Conservation (phyloP, 2,797 vertebrate species). For the Hypotaenidia okinawae region DNA sequence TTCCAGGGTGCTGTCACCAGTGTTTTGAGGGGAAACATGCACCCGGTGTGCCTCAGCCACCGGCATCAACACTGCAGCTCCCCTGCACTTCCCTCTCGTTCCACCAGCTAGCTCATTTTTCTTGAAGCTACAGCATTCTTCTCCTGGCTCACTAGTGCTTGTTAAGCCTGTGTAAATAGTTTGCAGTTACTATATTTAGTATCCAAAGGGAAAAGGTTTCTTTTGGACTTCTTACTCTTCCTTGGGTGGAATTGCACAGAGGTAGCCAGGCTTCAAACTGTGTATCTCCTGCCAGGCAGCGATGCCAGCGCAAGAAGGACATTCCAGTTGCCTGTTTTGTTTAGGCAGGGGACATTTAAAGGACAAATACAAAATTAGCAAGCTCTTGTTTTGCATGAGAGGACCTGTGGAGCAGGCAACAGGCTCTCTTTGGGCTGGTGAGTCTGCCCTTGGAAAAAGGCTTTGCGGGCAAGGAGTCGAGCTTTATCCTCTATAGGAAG, state of each 20-base stretch:
- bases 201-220: neutral
- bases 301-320: conserved; percentile 12
- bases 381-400: conserved; percentile 5
- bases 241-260: neutral
- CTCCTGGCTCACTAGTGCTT: neutral
- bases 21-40: fast-evolving
- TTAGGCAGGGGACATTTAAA: conserved; percentile 30
- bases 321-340: conserved; percentile 53
- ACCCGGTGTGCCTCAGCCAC: neutral
- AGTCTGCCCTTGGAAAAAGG: neutral
- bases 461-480: neutral
- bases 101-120: neutral
- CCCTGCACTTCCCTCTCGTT: neutral
- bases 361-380: conserved; percentile 41
- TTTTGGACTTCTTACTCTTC: neutral
- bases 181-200: conserved; percentile 2
- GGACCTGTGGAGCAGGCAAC: conserved; percentile 3
- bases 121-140: neutral
- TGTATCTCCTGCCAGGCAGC: conserved; percentile 44
- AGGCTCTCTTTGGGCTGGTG: fast-evolving
- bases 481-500: neutral
- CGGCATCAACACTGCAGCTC: neutral
- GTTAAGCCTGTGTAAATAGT: neutral
- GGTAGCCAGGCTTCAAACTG: conserved; percentile 29
- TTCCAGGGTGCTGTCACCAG: neutral